Evolutionary conservation across 2,888 invertebrate genomes (phyloP), one percentile per base, ranked within the genome.

Genomic region (Timema podura): DNA sequence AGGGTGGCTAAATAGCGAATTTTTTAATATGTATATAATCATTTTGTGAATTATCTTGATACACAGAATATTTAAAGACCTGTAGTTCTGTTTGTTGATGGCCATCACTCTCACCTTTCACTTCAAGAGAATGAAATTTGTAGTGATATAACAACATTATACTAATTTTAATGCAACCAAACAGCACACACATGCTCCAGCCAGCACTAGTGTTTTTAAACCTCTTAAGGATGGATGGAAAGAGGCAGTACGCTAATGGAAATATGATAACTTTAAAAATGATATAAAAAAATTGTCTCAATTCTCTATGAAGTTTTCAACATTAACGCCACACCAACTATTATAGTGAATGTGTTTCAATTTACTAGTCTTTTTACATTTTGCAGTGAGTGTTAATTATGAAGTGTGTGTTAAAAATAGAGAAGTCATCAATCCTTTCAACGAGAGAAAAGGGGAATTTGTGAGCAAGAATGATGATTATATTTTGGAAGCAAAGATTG

Each of bases 271-370:
- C 11, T 59, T 44, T 59, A 16, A 16, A 10, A 59, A 59, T 8
- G 59, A 59, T 15, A 44, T 59, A 59, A 59, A 9, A 59, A 16
- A 15, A 6, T 59, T 59, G 8, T 44, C 5, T 11, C 59, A 16
- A 59, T 59, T 59, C 59, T 59, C 16, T 16, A 59, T 16, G 59
- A 59, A 59, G 59, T 59, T 59, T 59, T 59, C 44, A 8, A 59
- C 6, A 59, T 44, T 16, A 59, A 59, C 30, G 54, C 54, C 6
- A 54, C 54, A 7, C 5, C 6, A 7, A 16, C 13, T 7, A 16
- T 54, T 15, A 54, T 54, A 6, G 16, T 15, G 11, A 54, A 54
- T 54, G 54, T 16, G 6, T 59, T 59, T 6, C 5, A 11, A 59
- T 59, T 44, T 44, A 59, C 59, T 44, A 44, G 59, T 59, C 59